phyloP scores from a whole-genome alignment of 2,888 invertebrate species.

The Ormyrus labotus region DNA sequence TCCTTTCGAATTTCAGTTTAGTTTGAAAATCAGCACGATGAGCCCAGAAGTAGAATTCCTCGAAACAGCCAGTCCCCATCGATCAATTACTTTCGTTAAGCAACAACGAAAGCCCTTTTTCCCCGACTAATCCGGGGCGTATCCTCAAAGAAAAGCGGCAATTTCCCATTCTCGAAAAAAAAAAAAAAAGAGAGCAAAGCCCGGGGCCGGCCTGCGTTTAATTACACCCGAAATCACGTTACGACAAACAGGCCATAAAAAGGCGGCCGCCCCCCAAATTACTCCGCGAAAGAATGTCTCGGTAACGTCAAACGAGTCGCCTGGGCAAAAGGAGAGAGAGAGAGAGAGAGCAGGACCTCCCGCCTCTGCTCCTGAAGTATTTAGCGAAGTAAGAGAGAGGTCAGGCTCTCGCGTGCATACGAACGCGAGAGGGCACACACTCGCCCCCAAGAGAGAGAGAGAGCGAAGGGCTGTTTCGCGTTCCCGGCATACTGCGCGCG shows the following conservation, averaged over 20 bases:
- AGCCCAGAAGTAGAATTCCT: no score
- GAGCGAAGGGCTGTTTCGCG: constrained; percentile 38
- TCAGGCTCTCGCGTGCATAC: not conserved
- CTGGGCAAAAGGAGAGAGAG: not conserved
- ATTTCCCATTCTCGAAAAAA: no score
- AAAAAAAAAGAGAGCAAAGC: no score
- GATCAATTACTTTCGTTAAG: no score
- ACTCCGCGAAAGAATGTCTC: constrained; percentile 16
- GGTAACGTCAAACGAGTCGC: not conserved
- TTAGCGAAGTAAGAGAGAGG: constrained; percentile 29
- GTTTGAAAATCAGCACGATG: no score
- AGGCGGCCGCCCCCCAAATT: constrained; percentile 7
- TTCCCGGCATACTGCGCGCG: constrained; percentile 42
- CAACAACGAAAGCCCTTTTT: no score
- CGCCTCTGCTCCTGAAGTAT: constrained; percentile 27
- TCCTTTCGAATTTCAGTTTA: no score
- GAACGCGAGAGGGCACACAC: not conserved
- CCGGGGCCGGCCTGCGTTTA: not conserved
- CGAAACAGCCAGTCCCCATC: no score
- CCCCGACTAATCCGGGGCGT: no score
- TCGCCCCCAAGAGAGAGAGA: not conserved
- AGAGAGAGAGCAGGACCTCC: not conserved
- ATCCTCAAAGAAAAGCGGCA: no score
- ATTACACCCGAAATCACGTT: constrained; percentile 33
- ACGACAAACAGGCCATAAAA: constrained; percentile 31